phyloP scores from a whole-genome alignment of 2,797 vertebrate genomes.

The Tolypeutes matacus region DNA sequence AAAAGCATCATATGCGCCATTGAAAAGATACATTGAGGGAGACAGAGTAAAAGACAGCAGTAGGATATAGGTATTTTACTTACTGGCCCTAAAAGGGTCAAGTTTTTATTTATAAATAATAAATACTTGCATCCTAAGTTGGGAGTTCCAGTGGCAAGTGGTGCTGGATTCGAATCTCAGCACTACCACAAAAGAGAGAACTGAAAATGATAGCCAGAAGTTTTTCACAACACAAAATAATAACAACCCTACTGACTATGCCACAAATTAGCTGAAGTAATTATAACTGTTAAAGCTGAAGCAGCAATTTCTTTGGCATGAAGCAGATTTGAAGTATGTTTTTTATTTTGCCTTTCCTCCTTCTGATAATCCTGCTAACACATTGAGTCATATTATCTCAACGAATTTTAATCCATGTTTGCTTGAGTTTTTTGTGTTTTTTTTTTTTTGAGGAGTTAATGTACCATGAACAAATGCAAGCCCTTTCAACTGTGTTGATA shows the following conservation, averaged over 20 bases:
- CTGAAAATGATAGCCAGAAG: not conserved
- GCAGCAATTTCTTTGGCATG: not conserved
- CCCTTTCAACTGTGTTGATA: not conserved
- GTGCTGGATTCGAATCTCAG: not conserved
- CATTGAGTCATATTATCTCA: not conserved
- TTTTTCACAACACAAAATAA: not conserved
- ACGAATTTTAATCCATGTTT: not conserved
- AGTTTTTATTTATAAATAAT: not conserved
- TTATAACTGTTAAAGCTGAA: not conserved
- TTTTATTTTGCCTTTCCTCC: not conserved
- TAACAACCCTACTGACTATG: not conserved
- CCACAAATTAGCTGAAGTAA: no score
- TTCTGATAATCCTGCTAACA: not conserved
- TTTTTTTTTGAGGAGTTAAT: not conserved
- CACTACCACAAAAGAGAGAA: not conserved
- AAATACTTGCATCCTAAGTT: not conserved
- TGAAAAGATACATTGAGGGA: not conserved
- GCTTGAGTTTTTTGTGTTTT: accelerated
- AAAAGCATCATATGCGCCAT: no score
- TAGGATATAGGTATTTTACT: not conserved
- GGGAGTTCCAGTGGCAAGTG: not conserved
- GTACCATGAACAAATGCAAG: not conserved
- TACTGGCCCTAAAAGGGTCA: not conserved
- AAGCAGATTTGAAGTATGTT: not conserved
- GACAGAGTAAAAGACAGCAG: not conserved